phyloP scores from a whole-genome alignment of 1,140 invertebrate species.

The Linepithema humile region DNA sequence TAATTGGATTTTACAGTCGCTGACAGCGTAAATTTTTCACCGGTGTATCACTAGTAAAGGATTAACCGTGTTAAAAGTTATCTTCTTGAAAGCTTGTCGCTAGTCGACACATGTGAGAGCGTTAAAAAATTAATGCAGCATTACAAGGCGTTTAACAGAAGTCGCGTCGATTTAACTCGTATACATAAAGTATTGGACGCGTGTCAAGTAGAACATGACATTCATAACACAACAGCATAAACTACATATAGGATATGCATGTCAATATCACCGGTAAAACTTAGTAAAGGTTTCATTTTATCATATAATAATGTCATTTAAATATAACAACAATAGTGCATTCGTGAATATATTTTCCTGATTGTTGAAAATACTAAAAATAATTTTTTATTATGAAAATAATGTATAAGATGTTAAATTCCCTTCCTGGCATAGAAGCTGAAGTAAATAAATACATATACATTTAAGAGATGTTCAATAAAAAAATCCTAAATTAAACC shows the following conservation, averaged over 20 bases:
- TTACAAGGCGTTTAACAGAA: constrained; percentile 10
- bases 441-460: too few relatives aligned
- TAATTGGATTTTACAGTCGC: not conserved
- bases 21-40: not conserved
- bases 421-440: too few relatives aligned
- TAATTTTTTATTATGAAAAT: not conserved
- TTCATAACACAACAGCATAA: not conserved
- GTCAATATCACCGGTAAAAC: too few relatives aligned
- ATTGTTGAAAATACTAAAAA: too few relatives aligned
- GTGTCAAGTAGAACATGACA: constrained; percentile 11
- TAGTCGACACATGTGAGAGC: not conserved
- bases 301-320: not conserved
- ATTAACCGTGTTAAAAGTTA: not conserved
- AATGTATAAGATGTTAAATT: not conserved
- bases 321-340: not conserved
- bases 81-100: not conserved
- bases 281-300: not conserved
- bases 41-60: not conserved
- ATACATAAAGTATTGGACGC: not conserved
- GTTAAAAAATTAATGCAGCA: constrained; percentile 31
- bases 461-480: too few relatives aligned
- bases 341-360: not conserved
- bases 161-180: not conserved
- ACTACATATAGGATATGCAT: not conserved
- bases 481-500: too few relatives aligned